Percentiles rank a stretch among this genome's conserved stretches.
Evolutionary conservation across 1,140 invertebrate species (phyloP).

Genomic region (Drosophila guanche): DNA sequence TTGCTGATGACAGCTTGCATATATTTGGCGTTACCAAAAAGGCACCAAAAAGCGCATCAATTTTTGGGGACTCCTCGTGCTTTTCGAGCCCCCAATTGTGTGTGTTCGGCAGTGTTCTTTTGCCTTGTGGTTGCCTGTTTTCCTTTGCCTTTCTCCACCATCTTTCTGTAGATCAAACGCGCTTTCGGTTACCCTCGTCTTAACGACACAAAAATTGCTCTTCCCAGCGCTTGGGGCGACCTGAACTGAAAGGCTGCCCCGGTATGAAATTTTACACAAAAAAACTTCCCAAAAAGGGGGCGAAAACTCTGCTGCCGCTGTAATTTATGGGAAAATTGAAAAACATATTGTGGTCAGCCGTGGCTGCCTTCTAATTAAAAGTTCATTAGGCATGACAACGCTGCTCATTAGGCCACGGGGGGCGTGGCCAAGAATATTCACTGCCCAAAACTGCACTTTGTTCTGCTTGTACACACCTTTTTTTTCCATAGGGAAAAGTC

Average conservation of each 20-base stretch:
- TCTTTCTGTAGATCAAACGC: slow-evolving; percentile 61
- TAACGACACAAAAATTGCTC: slow-evolving; percentile 50
- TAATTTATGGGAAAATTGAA: slow-evolving; percentile 71
- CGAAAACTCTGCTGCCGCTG: slow-evolving; percentile 13
- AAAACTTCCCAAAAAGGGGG: slow-evolving; percentile 20
- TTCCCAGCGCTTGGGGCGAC: slow-evolving; percentile 18
- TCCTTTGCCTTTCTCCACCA: not conserved
- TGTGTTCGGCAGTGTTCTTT: slow-evolving; percentile 14
- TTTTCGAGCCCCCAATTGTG: not conserved
- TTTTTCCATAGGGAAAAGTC: not conserved
- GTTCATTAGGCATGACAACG: slow-evolving; percentile 75
- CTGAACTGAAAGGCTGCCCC: slow-evolving; percentile 17
- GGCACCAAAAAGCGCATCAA: slow-evolving; percentile 7
- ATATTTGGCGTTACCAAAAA: slow-evolving; percentile 16
- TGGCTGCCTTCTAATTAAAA: slow-evolving; percentile 73
- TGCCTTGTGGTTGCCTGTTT: slow-evolving; percentile 50
- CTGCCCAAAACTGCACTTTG: not conserved
- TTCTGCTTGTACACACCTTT: not conserved
- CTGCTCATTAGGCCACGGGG: slow-evolving; percentile 53
- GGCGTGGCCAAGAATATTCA: slow-evolving; percentile 12
- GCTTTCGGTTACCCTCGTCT: slow-evolving; percentile 45
- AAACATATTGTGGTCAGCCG: slow-evolving; percentile 61
- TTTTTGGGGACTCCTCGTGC: slow-evolving; percentile 1
- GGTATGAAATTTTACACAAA: slow-evolving; percentile 31
- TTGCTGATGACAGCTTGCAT: slow-evolving; percentile 11